Conservation (phyloP, 2,888 invertebrate genomes). For the Clistopyga incitator region DNA sequence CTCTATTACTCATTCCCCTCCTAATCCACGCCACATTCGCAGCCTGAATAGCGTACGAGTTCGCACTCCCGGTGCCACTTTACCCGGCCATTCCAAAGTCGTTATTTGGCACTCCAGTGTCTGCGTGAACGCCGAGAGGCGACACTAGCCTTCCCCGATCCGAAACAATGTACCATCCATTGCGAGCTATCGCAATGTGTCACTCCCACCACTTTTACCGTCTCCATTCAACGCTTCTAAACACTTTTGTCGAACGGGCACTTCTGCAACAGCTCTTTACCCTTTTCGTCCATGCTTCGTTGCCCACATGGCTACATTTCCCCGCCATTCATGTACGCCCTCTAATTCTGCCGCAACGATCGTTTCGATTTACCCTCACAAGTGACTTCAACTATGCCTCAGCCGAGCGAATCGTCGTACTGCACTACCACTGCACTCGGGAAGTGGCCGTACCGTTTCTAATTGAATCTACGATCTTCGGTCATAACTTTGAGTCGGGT, state of each 20-base stretch:
- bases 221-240: conserved; percentile 54
- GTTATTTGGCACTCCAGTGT: conserved; percentile 34
- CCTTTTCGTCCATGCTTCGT: background rate
- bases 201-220: conserved; percentile 21
- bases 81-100: conserved; percentile 30
- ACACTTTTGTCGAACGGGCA: conserved; percentile 53
- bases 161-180: conserved; percentile 47
- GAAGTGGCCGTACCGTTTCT: background rate
- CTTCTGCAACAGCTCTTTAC: conserved; percentile 28
- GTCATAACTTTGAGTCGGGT: conserved; percentile 5
- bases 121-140: background rate
- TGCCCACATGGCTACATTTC: conserved; percentile 13
- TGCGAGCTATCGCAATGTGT: conserved; percentile 26
- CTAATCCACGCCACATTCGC: conserved; percentile 17
- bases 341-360: conserved; percentile 40
- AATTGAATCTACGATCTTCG: conserved; percentile 6
- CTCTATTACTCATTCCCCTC: conserved; percentile 35
- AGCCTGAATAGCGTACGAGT: background rate
- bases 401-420: background rate
- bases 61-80: conserved; percentile 20
- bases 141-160: conserved; percentile 31
- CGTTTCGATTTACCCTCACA: conserved; percentile 19
- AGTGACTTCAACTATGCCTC: background rate
- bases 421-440: background rate
- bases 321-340: conserved; percentile 25